Base-by-base conservation (phyloP, 2,888 invertebrate genomes). In the Mythimna impura region DNA sequence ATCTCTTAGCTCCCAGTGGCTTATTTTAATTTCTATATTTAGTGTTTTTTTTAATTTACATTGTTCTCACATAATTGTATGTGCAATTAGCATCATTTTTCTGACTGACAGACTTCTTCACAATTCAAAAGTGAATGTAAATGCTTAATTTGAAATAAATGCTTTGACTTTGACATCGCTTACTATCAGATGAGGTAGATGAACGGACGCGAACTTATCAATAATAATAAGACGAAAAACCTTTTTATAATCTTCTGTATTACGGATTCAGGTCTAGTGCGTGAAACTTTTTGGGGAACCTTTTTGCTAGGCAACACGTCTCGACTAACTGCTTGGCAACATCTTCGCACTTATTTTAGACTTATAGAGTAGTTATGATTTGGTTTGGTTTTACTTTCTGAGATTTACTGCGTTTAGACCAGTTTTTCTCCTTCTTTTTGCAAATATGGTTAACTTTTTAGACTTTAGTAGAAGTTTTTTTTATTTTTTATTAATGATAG, bases 231-330 rank as follows among this genome's bases (percentile, higher is more conserved):
- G 47, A 47, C 17, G 47, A 5, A 47, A 17, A 47, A 63, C 67
- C 73, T 78, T 78, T 78, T 82, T 40, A 82, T 81, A 78, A 81
- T 81, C 71, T 63, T 62, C 62, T 12, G 30, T 71, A 82, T 81
- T 81, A 82, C 50, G 79, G 52, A 81, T 81, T 81, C 80, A 73
- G 63, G 80, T 82, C 83, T 78, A 81, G 80, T 82, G 9, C 60
- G 61, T 36, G 36, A 68, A 81, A 82, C 25, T 82, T 81, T 78
- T 66, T 17, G n/a, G 64, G 9, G 55, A 78, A 68, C 73, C 78
- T 73, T 82, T 82, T 82, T 73, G 50, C 57, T 58, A 57, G 43
- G 68, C 25, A 67, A 47, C 73, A 82, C 68, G 73, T 67, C 36
- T n/a, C 30, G 67, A 30, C 70, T 66, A 62, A 65, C 61, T 47